Percentiles rank a stretch among this genome's conserved stretches.
Conservation (phyloP, 2,888 invertebrate species). For the Calameuta idolon region DNA sequence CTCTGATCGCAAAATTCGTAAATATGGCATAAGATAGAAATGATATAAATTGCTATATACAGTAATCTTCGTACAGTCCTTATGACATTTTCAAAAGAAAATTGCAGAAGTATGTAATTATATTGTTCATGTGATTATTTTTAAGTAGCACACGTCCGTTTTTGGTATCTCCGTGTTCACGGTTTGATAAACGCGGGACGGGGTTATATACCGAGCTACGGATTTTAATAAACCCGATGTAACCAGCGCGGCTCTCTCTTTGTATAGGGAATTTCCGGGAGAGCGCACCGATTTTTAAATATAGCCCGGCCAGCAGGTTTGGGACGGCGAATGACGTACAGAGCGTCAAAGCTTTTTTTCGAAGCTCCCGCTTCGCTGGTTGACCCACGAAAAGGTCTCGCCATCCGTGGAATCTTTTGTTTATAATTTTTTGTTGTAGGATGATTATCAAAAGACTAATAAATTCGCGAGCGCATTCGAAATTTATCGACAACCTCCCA, state of each 20-base stretch:
- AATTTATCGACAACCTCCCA: constrained; percentile 48
- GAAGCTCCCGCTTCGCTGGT: constrained; percentile 60
- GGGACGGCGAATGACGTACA: constrained; percentile 47
- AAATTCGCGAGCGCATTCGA: constrained; percentile 57
- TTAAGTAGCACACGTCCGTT: not conserved
- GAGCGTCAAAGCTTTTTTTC: constrained; percentile 61
- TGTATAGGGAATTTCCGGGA: constrained; percentile 62
- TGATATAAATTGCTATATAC: not conserved
- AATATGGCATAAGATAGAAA: too few species aligned
- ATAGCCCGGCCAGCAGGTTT: constrained; percentile 60
- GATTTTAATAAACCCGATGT: constrained; percentile 66
- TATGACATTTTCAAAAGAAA: not conserved
- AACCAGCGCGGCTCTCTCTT: constrained; percentile 53
- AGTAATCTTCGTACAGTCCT: not conserved
- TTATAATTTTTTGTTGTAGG: constrained; percentile 63
- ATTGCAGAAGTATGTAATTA: not conserved
- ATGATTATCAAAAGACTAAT: constrained; percentile 62
- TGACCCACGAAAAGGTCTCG: constrained; percentile 65
- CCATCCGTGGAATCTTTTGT: constrained; percentile 68
- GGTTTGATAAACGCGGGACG: not conserved
- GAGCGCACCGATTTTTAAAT: constrained; percentile 66
- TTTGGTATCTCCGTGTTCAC: not conserved
- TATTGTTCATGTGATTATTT: not conserved
- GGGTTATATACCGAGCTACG: constrained; percentile 25
- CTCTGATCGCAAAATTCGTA: too few species aligned